Percentiles rank a stretch among this genome's conserved stretches.
Conservation (phyloP, 2,888 invertebrate genomes). For the Diaphora mendica region DNA sequence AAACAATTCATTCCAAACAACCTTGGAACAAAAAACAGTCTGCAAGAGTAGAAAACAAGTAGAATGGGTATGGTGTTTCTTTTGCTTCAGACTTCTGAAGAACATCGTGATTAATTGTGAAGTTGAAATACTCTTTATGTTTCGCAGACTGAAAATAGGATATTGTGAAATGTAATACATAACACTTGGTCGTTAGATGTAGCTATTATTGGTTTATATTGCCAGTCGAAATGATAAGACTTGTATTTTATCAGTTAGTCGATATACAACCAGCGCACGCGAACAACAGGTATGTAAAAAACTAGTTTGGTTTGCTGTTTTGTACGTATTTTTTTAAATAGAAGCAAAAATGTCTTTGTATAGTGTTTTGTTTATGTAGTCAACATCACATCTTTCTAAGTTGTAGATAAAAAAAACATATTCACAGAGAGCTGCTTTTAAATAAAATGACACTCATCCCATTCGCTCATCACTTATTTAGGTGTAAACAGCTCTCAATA, state of each 20-base stretch:
- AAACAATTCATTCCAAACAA: background rate
- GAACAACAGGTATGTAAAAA: slow-evolving; percentile 48
- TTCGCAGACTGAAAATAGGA: background rate
- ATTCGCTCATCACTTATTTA: background rate
- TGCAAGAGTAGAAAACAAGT: background rate
- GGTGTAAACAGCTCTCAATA: background rate
- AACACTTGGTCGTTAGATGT: background rate
- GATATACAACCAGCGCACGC: slow-evolving; percentile 46
- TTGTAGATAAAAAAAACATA: background rate
- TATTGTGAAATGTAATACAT: background rate
- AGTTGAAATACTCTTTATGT: background rate
- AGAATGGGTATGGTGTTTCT: background rate
- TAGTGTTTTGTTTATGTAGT: background rate
- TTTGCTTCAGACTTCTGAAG: background rate
- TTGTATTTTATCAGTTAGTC: slow-evolving; percentile 60
- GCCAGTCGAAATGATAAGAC: slow-evolving; percentile 50
- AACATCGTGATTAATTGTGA: too few relatives aligned
- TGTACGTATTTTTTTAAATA: background rate
- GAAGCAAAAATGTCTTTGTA: background rate
- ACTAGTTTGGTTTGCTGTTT: slow-evolving; percentile 15
- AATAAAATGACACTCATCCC: background rate
- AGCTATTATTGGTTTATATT: slow-evolving; percentile 39
- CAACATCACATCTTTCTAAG: background rate
- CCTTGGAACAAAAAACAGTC: background rate
- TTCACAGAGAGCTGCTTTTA: background rate